phyloP scores from a whole-genome alignment of 2,797 vertebrate genomes.

The Sebastes vulpes region DNA sequence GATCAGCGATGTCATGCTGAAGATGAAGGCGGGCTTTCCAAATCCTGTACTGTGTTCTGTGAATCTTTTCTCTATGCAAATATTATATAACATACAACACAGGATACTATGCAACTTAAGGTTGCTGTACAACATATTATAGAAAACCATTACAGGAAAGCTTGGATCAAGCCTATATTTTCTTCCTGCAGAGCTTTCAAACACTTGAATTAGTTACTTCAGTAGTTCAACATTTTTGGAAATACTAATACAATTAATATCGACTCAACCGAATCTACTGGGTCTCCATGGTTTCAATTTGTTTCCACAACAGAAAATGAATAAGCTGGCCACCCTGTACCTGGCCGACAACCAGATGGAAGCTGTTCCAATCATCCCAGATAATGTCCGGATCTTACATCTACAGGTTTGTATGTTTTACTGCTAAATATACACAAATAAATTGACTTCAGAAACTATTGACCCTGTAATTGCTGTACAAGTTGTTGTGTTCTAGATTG shows the following conservation, averaged over 20 bases:
- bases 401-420: conserved; percentile 88
- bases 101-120: background rate
- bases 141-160: background rate
- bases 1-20: background rate
- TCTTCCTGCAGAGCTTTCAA: background rate
- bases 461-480: background rate
- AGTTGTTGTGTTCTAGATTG: background rate
- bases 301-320: conserved; percentile 88
- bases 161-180: background rate
- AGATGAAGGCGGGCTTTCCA: background rate
- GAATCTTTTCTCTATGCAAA: background rate
- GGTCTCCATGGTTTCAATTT: conserved; percentile 13
- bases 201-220: background rate
- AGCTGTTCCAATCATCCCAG: conserved; percentile 93
- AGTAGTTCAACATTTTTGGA: background rate
- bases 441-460: background rate
- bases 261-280: background rate
- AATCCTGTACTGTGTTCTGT: background rate
- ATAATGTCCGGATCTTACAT: conserved; percentile 92
- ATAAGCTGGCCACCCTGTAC: conserved; percentile 89
- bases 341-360: conserved; percentile 93
- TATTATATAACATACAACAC: background rate
- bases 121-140: background rate
- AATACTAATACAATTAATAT: background rate
- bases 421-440: background rate